Evolutionary conservation across 2,113 vertebrate genomes (phyloP), one percentile per base, ranked within the genome.

Genomic region (Manacus vitellinus): DNA sequence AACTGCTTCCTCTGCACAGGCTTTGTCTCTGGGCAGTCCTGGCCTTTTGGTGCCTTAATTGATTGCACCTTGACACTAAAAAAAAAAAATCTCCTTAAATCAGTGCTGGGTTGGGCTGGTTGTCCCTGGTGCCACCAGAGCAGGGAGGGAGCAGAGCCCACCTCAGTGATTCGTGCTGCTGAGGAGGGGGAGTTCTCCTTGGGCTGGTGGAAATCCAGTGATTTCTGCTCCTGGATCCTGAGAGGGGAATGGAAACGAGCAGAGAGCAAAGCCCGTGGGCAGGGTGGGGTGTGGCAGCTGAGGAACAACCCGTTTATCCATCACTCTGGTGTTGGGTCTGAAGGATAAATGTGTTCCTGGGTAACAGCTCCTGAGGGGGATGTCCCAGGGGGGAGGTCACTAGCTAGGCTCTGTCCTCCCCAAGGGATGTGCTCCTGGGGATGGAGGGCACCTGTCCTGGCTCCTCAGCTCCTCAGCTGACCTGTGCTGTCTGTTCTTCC

Each of bases 41-140:
- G 78, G 46, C 54, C 65, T 55, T 80, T 83, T 18, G 78, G 78
- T 90, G 95, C 94, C 93, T 95, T 97, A 62, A 55, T 43, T 66
- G 80, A 63, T 41, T 66, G 93, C 92, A 94, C 85, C 92, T 80
- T 76, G 62, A 70, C 65, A 51, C n/a, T 81, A n/a, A 46, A 61
- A 70, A 79, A 47, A 35, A 55, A 12, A 41, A 47, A 16, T 19
- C 43, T 76, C 39, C 33, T 81, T 28, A 17, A 49, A 11, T 37
- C 54, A 14, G 49, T 1, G 23, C 87, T 89, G 79, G 80, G 10
- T 44, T 24, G 14, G 59, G 23, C 37, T 74, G 0, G 14, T 35
- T 12, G 18, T 59, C 18, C 31, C 31, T 28, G 15, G 27, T 8
- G 35, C 61, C 61, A 63, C 25, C 59, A 16, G 74, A 19, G 61